phyloP scores from a whole-genome alignment of 2,797 vertebrate genomes.

The Poeciliopsis presidionis region DNA sequence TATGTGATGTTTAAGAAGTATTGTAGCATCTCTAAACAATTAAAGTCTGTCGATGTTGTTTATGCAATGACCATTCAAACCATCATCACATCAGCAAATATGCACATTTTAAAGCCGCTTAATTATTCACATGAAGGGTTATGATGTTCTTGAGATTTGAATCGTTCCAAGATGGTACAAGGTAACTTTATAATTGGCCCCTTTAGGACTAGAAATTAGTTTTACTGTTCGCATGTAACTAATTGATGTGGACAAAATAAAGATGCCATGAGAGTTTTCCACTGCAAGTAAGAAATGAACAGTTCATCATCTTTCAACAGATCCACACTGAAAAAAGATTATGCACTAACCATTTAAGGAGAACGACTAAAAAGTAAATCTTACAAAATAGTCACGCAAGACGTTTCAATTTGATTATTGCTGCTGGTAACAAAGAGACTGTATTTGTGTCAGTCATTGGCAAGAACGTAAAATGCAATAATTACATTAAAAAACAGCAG shows the following conservation, averaged over 20 bases:
- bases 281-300: neutral
- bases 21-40: neutral
- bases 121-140: neutral
- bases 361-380: neutral
- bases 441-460: neutral
- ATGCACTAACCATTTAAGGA: neutral
- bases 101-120: neutral
- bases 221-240: neutral
- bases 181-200: neutral
- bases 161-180: neutral
- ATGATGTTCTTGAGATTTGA: neutral
- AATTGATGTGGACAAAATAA: neutral
- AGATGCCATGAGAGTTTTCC: neutral
- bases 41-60: neutral
- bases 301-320: neutral
- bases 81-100: neutral
- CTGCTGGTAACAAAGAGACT: neutral
- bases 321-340: neutral
- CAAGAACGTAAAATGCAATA: neutral
- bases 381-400: neutral
- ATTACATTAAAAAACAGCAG: neutral
- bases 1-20: neutral
- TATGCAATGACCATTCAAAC: neutral
- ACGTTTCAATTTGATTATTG: neutral
- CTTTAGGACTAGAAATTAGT: neutral